phyloP scores from a whole-genome alignment of 2,797 vertebrate species.

The Coendou prehensilis region DNA sequence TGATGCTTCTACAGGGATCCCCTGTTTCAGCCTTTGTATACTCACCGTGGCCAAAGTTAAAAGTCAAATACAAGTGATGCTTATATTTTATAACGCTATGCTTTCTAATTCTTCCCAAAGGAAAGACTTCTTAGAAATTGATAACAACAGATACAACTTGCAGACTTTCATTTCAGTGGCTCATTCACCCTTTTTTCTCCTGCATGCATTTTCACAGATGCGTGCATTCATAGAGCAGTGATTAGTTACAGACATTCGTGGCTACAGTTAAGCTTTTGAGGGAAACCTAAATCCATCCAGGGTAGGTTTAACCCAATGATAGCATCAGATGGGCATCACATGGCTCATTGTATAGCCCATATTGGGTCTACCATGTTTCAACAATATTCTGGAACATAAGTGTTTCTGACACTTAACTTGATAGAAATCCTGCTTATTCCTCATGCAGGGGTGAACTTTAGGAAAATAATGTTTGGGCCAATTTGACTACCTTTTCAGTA shows the following conservation, averaged over 20 bases:
- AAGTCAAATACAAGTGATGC: not conserved
- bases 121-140: not conserved
- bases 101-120: not conserved
- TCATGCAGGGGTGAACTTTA: not conserved
- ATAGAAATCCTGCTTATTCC: slow-evolving; percentile 15
- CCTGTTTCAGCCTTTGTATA: not conserved
- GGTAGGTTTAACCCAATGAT: not conserved
- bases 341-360: not conserved
- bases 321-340: not conserved
- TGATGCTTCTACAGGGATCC: not conserved
- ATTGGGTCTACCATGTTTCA: not conserved
- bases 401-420: not conserved
- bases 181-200: not conserved
- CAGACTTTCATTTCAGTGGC: slow-evolving; percentile 26
- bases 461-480: not conserved
- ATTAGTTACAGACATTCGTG: not conserved
- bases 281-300: not conserved
- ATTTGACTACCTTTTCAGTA: slow-evolving; percentile 37
- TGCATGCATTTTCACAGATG: not conserved
- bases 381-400: not conserved
- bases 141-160: not conserved
- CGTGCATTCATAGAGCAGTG: not conserved
- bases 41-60: not conserved
- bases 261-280: not conserved
- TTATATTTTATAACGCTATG: not conserved